Percentiles rank a stretch among this genome's conserved stretches.
Conservation (phyloP, 2,888 invertebrate genomes). For the Linnaemya vulpina region DNA sequence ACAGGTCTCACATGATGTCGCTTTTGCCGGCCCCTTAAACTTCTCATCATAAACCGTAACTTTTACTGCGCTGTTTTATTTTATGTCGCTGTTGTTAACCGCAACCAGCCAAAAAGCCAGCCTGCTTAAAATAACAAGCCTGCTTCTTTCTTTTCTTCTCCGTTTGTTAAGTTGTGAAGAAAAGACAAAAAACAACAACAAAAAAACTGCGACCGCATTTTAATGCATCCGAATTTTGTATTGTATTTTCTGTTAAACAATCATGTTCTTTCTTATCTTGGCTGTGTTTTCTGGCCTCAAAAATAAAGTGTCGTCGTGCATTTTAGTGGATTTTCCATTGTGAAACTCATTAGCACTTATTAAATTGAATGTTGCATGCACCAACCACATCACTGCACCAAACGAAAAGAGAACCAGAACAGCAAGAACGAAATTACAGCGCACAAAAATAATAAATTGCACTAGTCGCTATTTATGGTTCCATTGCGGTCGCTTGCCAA, state of each 20-base stretch:
- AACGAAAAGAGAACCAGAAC: constrained; percentile 37
- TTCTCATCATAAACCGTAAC: not conserved
- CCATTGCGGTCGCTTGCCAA: constrained; percentile 34
- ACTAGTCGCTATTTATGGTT: constrained; percentile 35
- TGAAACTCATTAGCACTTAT: constrained; percentile 81
- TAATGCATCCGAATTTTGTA: constrained; percentile 64
- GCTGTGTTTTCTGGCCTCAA: constrained; percentile 23
- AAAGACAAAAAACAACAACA: constrained; percentile 28
- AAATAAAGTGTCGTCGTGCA: constrained; percentile 55
- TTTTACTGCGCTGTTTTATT: constrained; percentile 29
- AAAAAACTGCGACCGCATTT: constrained; percentile 37
- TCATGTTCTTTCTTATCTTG: constrained; percentile 28
- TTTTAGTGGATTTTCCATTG: constrained; percentile 72
- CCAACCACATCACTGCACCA: constrained; percentile 60
- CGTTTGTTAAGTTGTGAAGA: constrained; percentile 42
- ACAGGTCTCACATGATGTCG: not conserved
- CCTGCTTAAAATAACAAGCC: constrained; percentile 66
- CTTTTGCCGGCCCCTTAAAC: not conserved
- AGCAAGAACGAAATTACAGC: constrained; percentile 24
- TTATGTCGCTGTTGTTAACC: constrained; percentile 19
- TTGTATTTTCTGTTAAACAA: not conserved
- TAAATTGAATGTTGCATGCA: constrained; percentile 77
- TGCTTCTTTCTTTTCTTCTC: constrained; percentile 47
- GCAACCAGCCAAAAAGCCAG: constrained; percentile 40
- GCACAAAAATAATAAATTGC: constrained; percentile 40